Percentiles rank a stretch among this genome's conserved stretches.
Conservation (phyloP, 23 tunicate genomes). For the Trididemnum nubilum region DNA sequence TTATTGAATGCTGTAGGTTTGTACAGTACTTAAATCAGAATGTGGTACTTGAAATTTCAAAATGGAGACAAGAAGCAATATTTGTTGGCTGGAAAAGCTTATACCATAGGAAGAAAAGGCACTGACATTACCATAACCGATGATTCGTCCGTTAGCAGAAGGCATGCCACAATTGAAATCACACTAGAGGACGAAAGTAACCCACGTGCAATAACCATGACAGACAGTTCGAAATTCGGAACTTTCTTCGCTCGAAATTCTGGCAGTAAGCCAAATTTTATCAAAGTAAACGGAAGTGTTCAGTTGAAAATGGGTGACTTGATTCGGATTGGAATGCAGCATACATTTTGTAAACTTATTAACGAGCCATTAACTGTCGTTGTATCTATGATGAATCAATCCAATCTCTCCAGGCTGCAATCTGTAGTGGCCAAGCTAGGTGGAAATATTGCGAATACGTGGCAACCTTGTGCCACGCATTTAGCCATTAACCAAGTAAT, state of each 20-base stretch:
- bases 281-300: conserved; percentile 17
- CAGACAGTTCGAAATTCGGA: conserved; percentile 73
- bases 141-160: conserved; percentile 78
- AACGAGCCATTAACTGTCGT: conserved; percentile 21
- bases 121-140: conserved; percentile 50
- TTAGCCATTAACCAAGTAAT: conserved; percentile 46
- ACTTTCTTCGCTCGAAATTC: conserved; percentile 34
- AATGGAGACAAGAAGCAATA: background rate
- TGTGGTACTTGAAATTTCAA: conserved; percentile 8
- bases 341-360: conserved; percentile 34
- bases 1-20: too few relatives aligned
- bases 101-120: conserved; percentile 43
- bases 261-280: background rate
- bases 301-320: conserved; percentile 12
- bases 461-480: conserved; percentile 52
- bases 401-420: conserved; percentile 12
- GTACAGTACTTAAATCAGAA: too few relatives aligned
- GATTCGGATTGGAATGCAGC: conserved; percentile 62
- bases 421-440: conserved; percentile 26
- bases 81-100: conserved; percentile 2
- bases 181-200: background rate
- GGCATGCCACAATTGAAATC: conserved; percentile 49
- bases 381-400: conserved; percentile 28
- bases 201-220: conserved; percentile 2
- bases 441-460: conserved; percentile 34